phyloP scores from a whole-genome alignment of 2,797 vertebrate species.

The Vireo griseus region DNA sequence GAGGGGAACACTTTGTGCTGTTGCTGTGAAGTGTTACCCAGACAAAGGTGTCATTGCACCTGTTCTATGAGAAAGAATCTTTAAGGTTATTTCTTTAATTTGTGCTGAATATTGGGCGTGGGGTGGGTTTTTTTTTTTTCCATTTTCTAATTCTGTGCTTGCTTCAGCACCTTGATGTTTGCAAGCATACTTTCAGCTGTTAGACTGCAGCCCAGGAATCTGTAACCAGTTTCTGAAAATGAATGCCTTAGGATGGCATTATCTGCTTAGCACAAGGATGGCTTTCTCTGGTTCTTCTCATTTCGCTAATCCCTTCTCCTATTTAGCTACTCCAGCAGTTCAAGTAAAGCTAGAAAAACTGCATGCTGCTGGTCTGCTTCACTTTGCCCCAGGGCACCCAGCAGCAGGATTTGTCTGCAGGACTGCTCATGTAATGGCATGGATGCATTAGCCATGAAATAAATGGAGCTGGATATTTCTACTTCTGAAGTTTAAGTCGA shows the following conservation, averaged over 20 bases:
- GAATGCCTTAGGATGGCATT: background rate
- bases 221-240: background rate
- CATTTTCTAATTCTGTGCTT: background rate
- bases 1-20: background rate
- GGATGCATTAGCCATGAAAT: background rate
- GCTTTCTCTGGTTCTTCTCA: background rate
- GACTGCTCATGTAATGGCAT: background rate
- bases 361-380: background rate
- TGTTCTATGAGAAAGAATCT: background rate
- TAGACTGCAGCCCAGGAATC: background rate
- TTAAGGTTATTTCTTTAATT: background rate
- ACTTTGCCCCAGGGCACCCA: background rate
- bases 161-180: background rate
- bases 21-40: background rate
- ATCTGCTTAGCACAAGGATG: background rate
- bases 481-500: background rate
- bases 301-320: background rate
- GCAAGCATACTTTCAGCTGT: background rate
- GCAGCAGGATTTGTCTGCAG: background rate
- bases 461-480: background rate
- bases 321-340: background rate
- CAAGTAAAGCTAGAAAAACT: background rate
- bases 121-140: accelerated
- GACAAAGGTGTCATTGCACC: background rate
- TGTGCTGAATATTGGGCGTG: accelerated